Evolutionary conservation across 2,797 vertebrate genomes (phyloP).

Genomic region (Nothura maculosa): DNA sequence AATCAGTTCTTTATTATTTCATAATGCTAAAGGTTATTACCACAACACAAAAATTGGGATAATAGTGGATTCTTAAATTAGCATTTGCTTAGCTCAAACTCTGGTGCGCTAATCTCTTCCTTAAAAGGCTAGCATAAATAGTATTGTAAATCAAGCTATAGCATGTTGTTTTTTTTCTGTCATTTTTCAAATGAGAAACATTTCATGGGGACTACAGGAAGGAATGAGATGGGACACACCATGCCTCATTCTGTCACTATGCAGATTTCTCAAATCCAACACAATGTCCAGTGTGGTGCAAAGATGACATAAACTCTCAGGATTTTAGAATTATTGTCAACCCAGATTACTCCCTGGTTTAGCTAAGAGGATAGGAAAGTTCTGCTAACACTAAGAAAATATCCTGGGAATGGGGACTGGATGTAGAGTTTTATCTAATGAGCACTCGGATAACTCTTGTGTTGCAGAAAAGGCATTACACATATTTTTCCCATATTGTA

Average conservation of each 20-base stretch:
- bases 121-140: not conserved
- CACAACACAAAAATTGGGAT: not conserved
- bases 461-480: not conserved
- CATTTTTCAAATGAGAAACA: not conserved
- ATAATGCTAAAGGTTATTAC: slow-evolving; percentile 34
- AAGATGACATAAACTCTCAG: slow-evolving; percentile 1
- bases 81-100: not conserved
- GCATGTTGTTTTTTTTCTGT: not conserved
- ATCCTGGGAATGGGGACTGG: not conserved
- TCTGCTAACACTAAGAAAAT: not conserved
- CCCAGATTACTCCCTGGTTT: not conserved
- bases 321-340: not conserved
- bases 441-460: not conserved
- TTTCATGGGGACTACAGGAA: not conserved
- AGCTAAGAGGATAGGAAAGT: not conserved
- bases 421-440: not conserved
- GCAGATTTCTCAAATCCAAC: not conserved
- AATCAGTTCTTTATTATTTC: slow-evolving; percentile 45
- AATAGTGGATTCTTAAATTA: slow-evolving; percentile 17
- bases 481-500: not conserved
- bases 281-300: not conserved
- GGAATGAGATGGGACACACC: not conserved
- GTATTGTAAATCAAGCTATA: not conserved
- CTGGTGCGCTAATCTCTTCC: not conserved
- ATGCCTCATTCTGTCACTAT: not conserved